Conservation (phyloP, 2,888 invertebrate species). For the Trichopoda pennipes region DNA sequence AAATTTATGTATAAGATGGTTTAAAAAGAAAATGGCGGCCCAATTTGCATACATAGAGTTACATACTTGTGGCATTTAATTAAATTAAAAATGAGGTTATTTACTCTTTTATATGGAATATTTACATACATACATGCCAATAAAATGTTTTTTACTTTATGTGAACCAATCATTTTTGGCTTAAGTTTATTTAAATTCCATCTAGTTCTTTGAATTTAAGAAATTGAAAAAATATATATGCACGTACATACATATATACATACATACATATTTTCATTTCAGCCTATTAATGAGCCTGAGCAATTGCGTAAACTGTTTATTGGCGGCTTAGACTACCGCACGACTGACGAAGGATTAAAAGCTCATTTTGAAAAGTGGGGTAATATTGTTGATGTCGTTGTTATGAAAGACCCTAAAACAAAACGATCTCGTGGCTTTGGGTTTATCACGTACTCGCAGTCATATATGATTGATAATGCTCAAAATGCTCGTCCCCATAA, state of each 20-base stretch:
- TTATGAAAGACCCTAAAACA: constrained; percentile 97
- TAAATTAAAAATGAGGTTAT: constrained; percentile 46
- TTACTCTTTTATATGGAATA: background rate
- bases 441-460: constrained; percentile 96
- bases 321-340: constrained; percentile 97
- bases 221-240: background rate
- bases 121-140: background rate
- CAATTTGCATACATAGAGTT: constrained; percentile 7
- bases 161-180: no score
- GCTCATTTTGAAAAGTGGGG: constrained; percentile 98
- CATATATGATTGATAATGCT: constrained; percentile 97
- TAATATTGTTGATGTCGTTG: constrained; percentile 96
- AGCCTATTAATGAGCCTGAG: constrained; percentile 82
- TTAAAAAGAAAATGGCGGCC: constrained; percentile 67
- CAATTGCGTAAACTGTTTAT: constrained; percentile 95
- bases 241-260: no score
- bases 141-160: no score
- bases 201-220: background rate
- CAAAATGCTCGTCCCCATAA: constrained; percentile 94
- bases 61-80: background rate
- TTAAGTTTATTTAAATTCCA: no score
- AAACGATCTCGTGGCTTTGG: constrained; percentile 98
- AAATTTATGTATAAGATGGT: background rate
- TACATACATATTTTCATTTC: constrained; percentile 30
- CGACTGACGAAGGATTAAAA: constrained; percentile 95